Conservation (phyloP, 2,113 vertebrate species). For the rabbit (Oryctolagus cuniculus) region mOryCun1.1 NC_091437.1:62258001-62258500, state of each 20-base stretch:
- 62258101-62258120: not conserved
- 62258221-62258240: too few species aligned
- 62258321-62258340: constrained; percentile 3
- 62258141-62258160: not conserved
- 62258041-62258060: not conserved
- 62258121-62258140: not conserved
- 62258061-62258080: not conserved
- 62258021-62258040: not conserved
- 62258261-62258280: too few species aligned
- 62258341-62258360: not conserved
- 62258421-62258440: not conserved
- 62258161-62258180: not conserved
- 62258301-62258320: not conserved
- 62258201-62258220: not conserved
- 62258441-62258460: not conserved
- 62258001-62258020: not conserved
- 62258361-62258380: not conserved
- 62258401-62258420: not conserved
- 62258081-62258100: not conserved
- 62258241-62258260: too few species aligned
- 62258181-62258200: not conserved
- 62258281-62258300: not conserved
- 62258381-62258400: not conserved
- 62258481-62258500: not conserved
- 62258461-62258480: not conserved